Base-by-base conservation (phyloP, 2,888 invertebrate genomes). In the Colletes collaris region DNA sequence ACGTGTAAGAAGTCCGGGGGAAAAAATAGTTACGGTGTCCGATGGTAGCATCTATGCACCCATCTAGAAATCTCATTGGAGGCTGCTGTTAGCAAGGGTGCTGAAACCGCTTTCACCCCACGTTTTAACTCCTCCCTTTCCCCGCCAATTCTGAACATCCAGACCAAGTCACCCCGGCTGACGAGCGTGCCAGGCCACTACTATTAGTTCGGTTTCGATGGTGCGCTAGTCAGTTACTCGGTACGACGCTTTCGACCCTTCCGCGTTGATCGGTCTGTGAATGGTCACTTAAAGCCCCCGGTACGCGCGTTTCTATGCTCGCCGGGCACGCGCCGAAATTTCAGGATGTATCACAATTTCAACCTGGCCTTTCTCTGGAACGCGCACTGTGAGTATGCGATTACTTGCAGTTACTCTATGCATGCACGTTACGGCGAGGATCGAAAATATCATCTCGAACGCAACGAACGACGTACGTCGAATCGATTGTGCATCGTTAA, bases 321-420 rank as follows among this genome's bases (percentile, higher is more conserved):
- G 40, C 40, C 53, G 53, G 50, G 52, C 59, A 53, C 65, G 63
- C 71, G 66, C 10, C 40, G 55, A 74, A 53, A 65, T 71, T 64
- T 58, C 62, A 62, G 70, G 52, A 92, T 93, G 92, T 93, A 92
- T 85, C 92, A 92, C 84, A 91, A 91, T 86, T 87, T 90, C 65
- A 90, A 92, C 85, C 87, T 92, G 69, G 89, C 91, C 46, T 88
- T 93, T 62, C 89, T 92, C 59, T 93, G 92, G 92, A 89, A 88
- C 80, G 82, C 92, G 66, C 87, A 90, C 74, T 87, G 91, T 91
- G 84, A 91, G 91, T 90, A 88, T 50, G 11, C 55, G 44, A 46
- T 5, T 58, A 8, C 40, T 16, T 5, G 1, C 16, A 13, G n/a
- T 11, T 10, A 4, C 7, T 16, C 56, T 11, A 13, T 44, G 19